Evolutionary conservation across 2,888 invertebrate species (phyloP).

Genomic region (Aphidius colemani): DNA sequence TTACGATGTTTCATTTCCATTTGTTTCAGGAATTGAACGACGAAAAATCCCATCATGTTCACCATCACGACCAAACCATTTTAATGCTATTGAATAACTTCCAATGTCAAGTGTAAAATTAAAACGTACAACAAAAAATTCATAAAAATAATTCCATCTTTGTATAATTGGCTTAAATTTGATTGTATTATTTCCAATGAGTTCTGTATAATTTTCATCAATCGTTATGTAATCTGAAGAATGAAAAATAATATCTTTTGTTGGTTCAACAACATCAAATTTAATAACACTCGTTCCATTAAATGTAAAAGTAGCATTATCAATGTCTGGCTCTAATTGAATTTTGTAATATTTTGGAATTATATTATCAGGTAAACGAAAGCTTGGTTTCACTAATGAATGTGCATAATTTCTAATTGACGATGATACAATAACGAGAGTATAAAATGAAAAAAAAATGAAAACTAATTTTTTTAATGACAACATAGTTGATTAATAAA

Average conservation of each 20-base stretch:
- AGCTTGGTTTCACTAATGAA: conserved; percentile 38
- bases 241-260: conserved; percentile 30
- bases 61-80: conserved; percentile 65
- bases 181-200: conserved; percentile 25
- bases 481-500: neutral
- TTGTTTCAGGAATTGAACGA: conserved; percentile 65
- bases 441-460: neutral
- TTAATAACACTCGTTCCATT: conserved; percentile 35
- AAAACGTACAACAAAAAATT: conserved; percentile 32
- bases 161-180: conserved; percentile 28
- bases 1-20: conserved; percentile 47
- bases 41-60: conserved; percentile 71
- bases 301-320: conserved; percentile 45
- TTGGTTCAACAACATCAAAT: conserved; percentile 33
- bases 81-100: conserved; percentile 65
- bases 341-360: conserved; percentile 64
- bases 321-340: conserved; percentile 61
- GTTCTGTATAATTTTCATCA: conserved; percentile 30
- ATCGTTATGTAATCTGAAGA: conserved; percentile 27
- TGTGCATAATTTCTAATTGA: neutral
- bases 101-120: conserved; percentile 40
- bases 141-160: conserved; percentile 25
- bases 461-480: neutral
- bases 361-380: conserved; percentile 63
- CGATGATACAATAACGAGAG: neutral